phyloP scores from a whole-genome alignment of 2,888 invertebrate species.

The Lacanobia wlatinum region DNA sequence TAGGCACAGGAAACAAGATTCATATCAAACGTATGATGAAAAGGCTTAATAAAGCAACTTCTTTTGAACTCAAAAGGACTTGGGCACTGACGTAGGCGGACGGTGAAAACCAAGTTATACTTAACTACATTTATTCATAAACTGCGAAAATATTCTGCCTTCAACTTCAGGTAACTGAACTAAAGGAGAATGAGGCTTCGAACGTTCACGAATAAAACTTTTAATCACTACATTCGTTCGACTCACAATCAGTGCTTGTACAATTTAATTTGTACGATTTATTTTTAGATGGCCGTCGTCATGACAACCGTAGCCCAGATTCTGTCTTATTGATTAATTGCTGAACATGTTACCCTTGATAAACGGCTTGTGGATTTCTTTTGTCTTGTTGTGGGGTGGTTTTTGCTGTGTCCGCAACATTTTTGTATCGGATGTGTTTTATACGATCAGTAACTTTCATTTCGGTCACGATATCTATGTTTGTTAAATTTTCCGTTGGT shows the following conservation, averaged over 20 bases:
- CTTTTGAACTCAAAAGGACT: conserved; percentile 49
- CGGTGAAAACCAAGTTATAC: conserved; percentile 34
- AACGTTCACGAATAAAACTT: conserved; percentile 51
- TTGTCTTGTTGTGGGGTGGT: conserved; percentile 44
- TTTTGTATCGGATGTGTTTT: conserved; percentile 20
- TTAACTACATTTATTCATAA: conserved; percentile 57
- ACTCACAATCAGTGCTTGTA: conserved; percentile 45
- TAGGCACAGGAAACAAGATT: conserved; percentile 3
- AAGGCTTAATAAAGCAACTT: conserved; percentile 41
- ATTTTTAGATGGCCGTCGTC: conserved; percentile 71
- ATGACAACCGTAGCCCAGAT: conserved; percentile 71
- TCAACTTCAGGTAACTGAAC: conserved; percentile 49
- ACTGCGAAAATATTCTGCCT: conserved; percentile 49
- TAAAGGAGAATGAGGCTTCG: conserved; percentile 29
- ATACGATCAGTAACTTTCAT: neutral
- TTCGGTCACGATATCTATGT: neutral
- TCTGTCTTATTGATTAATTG: conserved; percentile 84
- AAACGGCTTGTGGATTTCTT: conserved; percentile 66
- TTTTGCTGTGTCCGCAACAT: conserved; percentile 40
- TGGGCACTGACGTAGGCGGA: conserved; percentile 20
- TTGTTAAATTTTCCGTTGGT: neutral
- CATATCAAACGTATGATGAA: conserved; percentile 31
- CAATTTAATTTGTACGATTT: conserved; percentile 62
- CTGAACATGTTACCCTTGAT: conserved; percentile 74
- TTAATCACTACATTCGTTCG: conserved; percentile 56